Percentiles rank a stretch among this genome's conserved stretches.
phyloP scores from a whole-genome alignment of 2,797 vertebrate genomes.

The Xenops minutus region DNA sequence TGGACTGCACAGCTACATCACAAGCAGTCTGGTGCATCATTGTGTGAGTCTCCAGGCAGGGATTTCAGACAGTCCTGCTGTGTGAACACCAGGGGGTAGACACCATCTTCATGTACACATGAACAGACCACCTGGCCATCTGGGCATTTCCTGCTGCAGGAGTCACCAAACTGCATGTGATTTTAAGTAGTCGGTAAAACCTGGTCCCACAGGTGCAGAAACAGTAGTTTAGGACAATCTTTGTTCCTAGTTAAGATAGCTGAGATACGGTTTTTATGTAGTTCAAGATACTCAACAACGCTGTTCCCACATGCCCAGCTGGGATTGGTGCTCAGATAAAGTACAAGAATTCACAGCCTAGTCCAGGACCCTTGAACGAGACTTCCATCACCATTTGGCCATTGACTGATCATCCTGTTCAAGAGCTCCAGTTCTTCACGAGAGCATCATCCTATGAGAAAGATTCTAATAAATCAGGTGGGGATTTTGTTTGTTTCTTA shows the following conservation, averaged over 20 bases:
- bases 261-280: neutral
- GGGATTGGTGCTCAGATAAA: neutral
- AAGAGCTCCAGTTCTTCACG: neutral
- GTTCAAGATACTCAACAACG: neutral
- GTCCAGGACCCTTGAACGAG: neutral
- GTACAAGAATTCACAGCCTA: neutral
- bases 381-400: neutral
- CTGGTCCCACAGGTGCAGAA: neutral
- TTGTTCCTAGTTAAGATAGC: neutral
- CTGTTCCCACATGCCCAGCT: neutral
- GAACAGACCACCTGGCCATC: neutral
- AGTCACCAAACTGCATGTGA: neutral
- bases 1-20: neutral
- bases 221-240: neutral
- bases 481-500: neutral
- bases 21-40: fast-evolving
- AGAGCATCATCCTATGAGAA: neutral
- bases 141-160: neutral
- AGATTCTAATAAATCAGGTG: neutral
- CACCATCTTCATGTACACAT: fast-evolving
- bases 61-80: neutral
- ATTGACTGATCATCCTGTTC: neutral
- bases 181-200: neutral
- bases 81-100: neutral
- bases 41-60: neutral